These are phyloP conservation scores for Cremastinae sp. DNA, from an alignment of 2,888 invertebrate genomes.

Conservation along the genomic window DNA sequence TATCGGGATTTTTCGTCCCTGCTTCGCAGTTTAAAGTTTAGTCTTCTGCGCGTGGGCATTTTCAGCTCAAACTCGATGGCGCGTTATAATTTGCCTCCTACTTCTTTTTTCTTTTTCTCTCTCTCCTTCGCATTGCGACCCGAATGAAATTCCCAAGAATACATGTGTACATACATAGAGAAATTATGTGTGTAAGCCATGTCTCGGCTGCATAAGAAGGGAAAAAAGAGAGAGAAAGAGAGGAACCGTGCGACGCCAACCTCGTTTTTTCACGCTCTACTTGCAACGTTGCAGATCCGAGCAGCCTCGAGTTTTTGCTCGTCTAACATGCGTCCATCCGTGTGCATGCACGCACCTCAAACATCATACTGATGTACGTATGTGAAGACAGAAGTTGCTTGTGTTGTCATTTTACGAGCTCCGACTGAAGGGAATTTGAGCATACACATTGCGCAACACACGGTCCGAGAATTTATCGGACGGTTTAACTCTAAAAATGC, in stretches of 20 bases:
- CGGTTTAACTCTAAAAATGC: too few relatives aligned
- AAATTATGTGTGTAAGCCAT: conserved; percentile 57
- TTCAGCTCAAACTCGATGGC: conserved; percentile 31
- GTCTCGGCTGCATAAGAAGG: conserved; percentile 48
- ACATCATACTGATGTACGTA: neutral
- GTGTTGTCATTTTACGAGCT: conserved; percentile 6
- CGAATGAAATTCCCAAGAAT: conserved; percentile 43
- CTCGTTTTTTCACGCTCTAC: conserved; percentile 74
- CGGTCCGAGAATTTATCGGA: too few relatives aligned
- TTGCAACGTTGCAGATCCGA: conserved; percentile 64
- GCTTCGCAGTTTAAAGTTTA: neutral
- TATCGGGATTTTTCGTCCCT: neutral
- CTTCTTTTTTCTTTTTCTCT: conserved; percentile 9
- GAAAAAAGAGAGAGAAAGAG: neutral
- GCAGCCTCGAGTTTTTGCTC: conserved; percentile 64
- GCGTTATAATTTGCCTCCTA: conserved; percentile 37
- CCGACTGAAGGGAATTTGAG: too few relatives aligned
- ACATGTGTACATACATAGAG: conserved; percentile 39
- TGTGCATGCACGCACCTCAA: neutral
- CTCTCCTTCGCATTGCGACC: conserved; percentile 16
- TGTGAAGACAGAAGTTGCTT: conserved; percentile 19
- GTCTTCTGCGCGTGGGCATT: conserved; percentile 33
- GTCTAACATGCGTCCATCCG: conserved; percentile 1
- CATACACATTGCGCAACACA: too few relatives aligned
- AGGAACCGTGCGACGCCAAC: conserved; percentile 53